Evolutionary conservation across 23 tunicate genomes (phyloP).

Genomic region (Pegea sp.): DNA sequence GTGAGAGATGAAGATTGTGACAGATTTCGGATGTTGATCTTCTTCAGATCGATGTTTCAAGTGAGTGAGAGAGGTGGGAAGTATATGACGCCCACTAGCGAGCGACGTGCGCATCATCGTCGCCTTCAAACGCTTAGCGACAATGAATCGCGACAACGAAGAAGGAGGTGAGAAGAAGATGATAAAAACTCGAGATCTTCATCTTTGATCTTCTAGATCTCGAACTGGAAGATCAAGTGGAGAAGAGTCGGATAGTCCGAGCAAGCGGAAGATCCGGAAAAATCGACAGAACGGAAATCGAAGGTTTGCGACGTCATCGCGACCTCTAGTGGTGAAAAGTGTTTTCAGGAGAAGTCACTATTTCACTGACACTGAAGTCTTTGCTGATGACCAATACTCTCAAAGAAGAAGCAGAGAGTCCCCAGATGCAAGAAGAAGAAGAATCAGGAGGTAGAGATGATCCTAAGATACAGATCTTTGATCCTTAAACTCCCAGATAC

Average conservation of each 20-base stretch:
- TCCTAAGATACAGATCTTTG: background rate
- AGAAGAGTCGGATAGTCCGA: conserved; percentile 86
- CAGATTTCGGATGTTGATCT: too few species aligned
- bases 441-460: conserved; percentile 12
- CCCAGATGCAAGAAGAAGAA: conserved; percentile 4
- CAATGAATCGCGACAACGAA: conserved; percentile 37
- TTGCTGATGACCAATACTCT: background rate
- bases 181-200: too few species aligned
- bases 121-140: conserved; percentile 73
- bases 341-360: conserved; percentile 21
- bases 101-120: conserved; percentile 36
- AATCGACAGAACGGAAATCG: conserved; percentile 1
- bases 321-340: background rate
- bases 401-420: conserved; percentile 9
- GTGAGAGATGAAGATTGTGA: too few species aligned
- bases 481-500: conserved; percentile 4
- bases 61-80: conserved; percentile 9
- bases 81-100: conserved; percentile 90
- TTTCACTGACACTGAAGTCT: conserved; percentile 68
- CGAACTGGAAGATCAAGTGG: conserved; percentile 76
- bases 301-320: background rate
- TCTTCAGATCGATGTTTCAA: too few species aligned
- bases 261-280: conserved; percentile 40
- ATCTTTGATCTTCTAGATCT: too few species aligned
- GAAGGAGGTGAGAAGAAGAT: conserved; percentile 7